These are phyloP conservation scores for Himalopsyche tibetana DNA, from an alignment of 2,888 invertebrate species.

Conservation along the genomic window DNA sequence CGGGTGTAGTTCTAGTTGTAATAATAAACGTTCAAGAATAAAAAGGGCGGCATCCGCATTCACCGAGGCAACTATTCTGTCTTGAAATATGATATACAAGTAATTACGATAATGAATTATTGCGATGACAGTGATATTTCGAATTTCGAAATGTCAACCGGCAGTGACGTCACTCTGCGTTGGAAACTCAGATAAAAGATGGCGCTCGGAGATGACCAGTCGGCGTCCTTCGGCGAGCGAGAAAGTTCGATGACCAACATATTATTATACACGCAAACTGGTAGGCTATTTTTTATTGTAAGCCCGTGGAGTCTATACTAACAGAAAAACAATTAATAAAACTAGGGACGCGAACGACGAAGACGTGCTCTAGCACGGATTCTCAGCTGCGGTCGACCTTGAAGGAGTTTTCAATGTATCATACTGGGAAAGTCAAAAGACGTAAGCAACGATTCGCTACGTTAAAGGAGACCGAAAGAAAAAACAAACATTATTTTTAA, in stretches of 20 bases:
- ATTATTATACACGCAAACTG: neutral
- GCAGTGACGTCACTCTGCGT: neutral
- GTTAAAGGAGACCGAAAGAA: no score
- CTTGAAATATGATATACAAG: no score
- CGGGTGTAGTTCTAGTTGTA: no score
- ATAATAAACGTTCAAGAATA: neutral
- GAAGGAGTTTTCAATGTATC: no score
- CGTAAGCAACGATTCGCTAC: no score
- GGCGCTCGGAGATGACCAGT: neutral
- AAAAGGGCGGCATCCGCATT: neutral
- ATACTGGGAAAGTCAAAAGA: no score
- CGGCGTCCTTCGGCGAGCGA: neutral
- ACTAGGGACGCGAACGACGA: neutral
- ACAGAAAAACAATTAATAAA: neutral
- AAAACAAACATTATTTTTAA: no score
- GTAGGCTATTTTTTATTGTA: neutral
- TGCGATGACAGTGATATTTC: neutral
- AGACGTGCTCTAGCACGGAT: no score
- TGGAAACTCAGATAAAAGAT: neutral
- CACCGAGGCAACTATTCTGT: no score
- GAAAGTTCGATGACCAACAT: slow-evolving; percentile 30
- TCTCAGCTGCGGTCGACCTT: no score
- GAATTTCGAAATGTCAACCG: slow-evolving; percentile 10
- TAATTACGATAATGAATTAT: neutral
- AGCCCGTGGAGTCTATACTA: neutral